Evolutionary conservation across 2,888 invertebrate genomes (phyloP).

Genomic region (Cremastinae sp.): DNA sequence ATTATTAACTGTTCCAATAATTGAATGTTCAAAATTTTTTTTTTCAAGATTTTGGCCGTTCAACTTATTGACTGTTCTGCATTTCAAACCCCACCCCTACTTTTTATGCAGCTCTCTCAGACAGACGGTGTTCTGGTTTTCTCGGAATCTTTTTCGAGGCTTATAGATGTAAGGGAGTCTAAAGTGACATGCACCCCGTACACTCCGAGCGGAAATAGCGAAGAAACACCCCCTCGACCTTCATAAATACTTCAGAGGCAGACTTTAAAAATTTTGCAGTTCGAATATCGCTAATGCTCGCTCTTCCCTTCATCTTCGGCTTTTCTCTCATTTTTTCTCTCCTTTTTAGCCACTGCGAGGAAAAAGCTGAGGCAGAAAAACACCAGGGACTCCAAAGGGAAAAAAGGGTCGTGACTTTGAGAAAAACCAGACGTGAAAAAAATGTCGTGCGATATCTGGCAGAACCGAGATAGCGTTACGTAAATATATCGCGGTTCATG

Average conservation of each 20-base stretch:
- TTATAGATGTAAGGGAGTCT: conserved; percentile 4
- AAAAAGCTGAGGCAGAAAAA: conserved; percentile 19
- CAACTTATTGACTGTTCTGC: no score
- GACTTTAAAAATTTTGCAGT: conserved; percentile 73
- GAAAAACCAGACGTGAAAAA: conserved; percentile 13
- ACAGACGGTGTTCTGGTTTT: conserved; percentile 13
- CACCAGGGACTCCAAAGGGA: conserved; percentile 1
- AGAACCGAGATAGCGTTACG: background rate
- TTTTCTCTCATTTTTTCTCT: background rate
- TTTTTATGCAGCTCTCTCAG: conserved; percentile 30
- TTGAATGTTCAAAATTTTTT: no score
- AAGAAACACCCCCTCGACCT: conserved; percentile 62
- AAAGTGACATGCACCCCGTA: conserved; percentile 2
- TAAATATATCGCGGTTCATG: background rate
- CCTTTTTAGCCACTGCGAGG: background rate
- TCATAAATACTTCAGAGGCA: conserved; percentile 76
- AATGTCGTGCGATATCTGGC: conserved; percentile 10
- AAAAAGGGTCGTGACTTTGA: conserved; percentile 1
- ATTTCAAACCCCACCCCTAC: no score
- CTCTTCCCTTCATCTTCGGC: background rate
- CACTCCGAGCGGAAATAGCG: conserved; percentile 49
- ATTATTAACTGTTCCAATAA: no score
- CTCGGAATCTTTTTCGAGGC: conserved; percentile 4
- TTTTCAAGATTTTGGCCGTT: no score
- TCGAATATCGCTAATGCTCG: conserved; percentile 69